Evolutionary conservation across 2,797 vertebrate species (phyloP).

Genomic region (Malurus splendens): DNA sequence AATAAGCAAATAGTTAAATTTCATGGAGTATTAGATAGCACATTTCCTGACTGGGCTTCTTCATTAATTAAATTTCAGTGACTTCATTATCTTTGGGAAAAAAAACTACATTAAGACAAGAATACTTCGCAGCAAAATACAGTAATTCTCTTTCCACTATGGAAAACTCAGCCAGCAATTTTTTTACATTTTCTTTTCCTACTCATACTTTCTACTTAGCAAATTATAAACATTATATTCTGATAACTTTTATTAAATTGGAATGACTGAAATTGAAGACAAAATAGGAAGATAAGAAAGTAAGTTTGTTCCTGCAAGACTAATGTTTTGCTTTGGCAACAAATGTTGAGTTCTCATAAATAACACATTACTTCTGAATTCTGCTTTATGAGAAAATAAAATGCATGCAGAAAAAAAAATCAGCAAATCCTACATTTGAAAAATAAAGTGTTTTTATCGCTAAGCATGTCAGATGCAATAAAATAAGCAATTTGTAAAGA

Average conservation of each 20-base stretch:
- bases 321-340: background rate
- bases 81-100: background rate
- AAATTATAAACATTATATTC: background rate
- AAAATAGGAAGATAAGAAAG: background rate
- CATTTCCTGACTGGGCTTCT: background rate
- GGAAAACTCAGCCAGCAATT: background rate
- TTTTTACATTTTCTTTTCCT: background rate
- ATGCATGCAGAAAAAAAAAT: background rate
- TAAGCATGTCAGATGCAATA: background rate
- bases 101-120: background rate
- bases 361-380: background rate
- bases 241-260: background rate
- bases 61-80: background rate
- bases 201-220: background rate
- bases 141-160: background rate
- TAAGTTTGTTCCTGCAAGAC: background rate
- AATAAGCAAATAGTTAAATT: background rate
- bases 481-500: background rate
- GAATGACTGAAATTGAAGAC: background rate
- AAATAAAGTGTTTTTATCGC: background rate
- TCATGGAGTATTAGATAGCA: background rate
- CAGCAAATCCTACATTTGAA: background rate
- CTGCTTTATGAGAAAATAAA: background rate
- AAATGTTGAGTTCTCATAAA: background rate
- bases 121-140: background rate